Evolutionary conservation across 2,113 vertebrate genomes (phyloP), one percentile per base, ranked within the genome.

Genomic region (Microcebus tavaratra): DNA sequence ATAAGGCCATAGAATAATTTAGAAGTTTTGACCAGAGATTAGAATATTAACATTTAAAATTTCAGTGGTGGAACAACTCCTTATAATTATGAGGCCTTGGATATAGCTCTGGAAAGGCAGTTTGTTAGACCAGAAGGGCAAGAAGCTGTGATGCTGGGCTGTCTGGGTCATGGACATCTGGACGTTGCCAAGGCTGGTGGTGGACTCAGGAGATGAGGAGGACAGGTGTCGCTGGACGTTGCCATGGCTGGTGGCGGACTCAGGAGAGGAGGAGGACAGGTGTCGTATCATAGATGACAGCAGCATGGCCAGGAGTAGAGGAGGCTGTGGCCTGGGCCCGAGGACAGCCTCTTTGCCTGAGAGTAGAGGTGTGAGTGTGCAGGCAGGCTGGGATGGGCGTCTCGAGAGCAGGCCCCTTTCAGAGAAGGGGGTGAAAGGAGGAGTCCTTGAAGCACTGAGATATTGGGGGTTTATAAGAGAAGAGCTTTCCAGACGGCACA

Each of bases 81-180:
- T 78, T 29, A 12, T 63, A 36, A 86, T 86, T 31, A 20, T 2
- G 15, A 67, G 63, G 42, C 23, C 23, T 31, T 34, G 34, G 31
- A 25, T 27, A 2, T 42, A 29, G 29, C 34, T 68, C 73, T 80
- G 39, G 23, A 59, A 42, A 55, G 23, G 36, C 48, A 61, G 20
- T 57, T 45, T 15, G 68, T 34, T n/a, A 61, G 57, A 55, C 55
- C 36, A n/a, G n/a, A 31, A 34, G 5, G 6, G 59, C 4, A 12
- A 13, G 57, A 48, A 45, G 27, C 36, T 1, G 2, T 55, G 57
- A 27, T 42, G 53, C 14, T 21, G 3, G 76, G 72, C 78, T 9
- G 1, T 14, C 1, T 4, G 55, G 18, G 36, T 63, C 4, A 4
- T 10, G 8, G 31, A 11, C 12, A 3, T 3, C 14, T 42, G 34